Evolutionary conservation across 2,888 invertebrate genomes (phyloP).

Genomic region (Schizotus pectinicornis): DNA sequence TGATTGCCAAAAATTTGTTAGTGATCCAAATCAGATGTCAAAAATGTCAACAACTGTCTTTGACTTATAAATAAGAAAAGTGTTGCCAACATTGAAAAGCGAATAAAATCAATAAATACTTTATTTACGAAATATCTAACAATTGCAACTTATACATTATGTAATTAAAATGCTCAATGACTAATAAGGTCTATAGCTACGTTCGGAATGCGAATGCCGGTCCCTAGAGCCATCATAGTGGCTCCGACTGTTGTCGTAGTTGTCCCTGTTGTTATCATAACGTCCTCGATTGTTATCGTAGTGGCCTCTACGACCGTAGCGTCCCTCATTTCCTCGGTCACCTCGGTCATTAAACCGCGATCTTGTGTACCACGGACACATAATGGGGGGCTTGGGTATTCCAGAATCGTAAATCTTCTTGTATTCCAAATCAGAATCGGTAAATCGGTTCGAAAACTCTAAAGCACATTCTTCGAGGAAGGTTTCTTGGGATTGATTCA

Average conservation of each 20-base stretch:
- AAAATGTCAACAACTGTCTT: too few species aligned
- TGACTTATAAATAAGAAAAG: too few species aligned
- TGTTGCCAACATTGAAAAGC: too few species aligned
- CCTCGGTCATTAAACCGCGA: conserved; percentile 19
- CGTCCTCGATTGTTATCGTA: conserved; percentile 20
- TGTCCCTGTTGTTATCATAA: conserved; percentile 12
- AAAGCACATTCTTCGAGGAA: conserved; percentile 57
- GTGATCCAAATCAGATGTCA: background rate
- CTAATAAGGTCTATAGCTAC: conserved; percentile 33
- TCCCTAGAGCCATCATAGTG: conserved; percentile 21
- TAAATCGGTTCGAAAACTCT: conserved; percentile 57
- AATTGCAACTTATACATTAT: background rate
- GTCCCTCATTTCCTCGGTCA: conserved; percentile 16
- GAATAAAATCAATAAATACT: conserved; percentile 8
- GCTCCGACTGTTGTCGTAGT: conserved; percentile 13
- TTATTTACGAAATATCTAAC: background rate
- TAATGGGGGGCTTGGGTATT: conserved; percentile 56
- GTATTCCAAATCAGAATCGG: conserved; percentile 56
- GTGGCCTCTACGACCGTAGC: conserved; percentile 21
- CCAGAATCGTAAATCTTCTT: conserved; percentile 51
- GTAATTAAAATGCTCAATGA: conserved; percentile 8
- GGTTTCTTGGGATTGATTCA: conserved; percentile 54
- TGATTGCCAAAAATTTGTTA: background rate
- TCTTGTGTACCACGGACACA: conserved; percentile 53
- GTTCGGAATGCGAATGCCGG: conserved; percentile 25